These are phyloP conservation scores for Lasioglossum vierecki DNA, from an alignment of 2,888 invertebrate species.

Conservation along the genomic window DNA sequence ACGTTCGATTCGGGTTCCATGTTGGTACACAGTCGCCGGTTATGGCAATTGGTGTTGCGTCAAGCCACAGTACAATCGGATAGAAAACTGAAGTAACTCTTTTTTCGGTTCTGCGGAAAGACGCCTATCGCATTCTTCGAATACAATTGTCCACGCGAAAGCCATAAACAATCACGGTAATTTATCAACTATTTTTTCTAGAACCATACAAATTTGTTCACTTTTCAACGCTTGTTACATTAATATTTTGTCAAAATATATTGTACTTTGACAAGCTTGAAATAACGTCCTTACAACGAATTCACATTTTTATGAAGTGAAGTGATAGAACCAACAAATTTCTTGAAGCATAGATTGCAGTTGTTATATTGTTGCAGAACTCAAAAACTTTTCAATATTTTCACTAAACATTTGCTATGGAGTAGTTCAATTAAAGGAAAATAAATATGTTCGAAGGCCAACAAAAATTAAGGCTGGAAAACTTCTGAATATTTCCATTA, in stretches of 20 bases:
- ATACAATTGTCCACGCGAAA: neutral
- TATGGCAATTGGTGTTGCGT: slow-evolving; percentile 14
- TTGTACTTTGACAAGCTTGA: neutral
- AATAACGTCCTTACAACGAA: no score
- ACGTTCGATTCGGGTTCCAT: neutral
- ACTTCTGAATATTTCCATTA: no score
- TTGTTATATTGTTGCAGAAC: no score
- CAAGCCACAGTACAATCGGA: neutral
- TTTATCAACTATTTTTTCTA: neutral
- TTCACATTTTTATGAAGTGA: neutral
- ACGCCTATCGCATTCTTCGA: neutral
- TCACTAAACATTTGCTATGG: no score
- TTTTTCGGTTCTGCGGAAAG: neutral
- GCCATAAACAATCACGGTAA: neutral
- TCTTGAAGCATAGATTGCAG: no score
- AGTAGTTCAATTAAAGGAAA: no score
- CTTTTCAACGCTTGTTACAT: neutral
- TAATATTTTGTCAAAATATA: neutral
- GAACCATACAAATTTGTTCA: neutral
- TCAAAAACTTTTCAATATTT: no score
- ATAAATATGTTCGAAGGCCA: no score
- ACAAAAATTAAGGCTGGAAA: neutral
- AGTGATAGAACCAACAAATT: neutral
- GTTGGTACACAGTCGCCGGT: neutral
- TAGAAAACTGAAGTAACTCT: neutral